phyloP scores from a whole-genome alignment of 2,797 vertebrate genomes.

The Emydoidea blandingii region DNA sequence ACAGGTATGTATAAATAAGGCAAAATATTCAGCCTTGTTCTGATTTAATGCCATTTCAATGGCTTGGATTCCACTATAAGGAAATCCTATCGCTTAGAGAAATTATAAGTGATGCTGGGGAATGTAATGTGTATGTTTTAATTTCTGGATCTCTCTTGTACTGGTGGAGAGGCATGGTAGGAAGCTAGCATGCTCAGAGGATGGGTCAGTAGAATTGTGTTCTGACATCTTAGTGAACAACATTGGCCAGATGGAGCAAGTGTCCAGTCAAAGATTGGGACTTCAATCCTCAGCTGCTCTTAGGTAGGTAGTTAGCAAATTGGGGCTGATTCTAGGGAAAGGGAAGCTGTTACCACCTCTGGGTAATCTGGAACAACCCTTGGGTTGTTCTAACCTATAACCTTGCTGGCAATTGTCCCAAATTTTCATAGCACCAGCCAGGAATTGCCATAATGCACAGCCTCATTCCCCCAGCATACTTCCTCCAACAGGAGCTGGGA shows the following conservation, averaged over 20 bases:
- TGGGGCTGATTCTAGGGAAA: neutral
- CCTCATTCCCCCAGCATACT: neutral
- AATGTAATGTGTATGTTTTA: neutral
- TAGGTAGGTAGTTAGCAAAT: neutral
- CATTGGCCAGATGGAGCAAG: neutral
- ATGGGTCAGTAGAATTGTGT: constrained; percentile 24
- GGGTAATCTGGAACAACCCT: neutral
- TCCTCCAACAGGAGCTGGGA: neutral
- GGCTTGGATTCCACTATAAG: neutral
- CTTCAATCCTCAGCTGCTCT: neutral
- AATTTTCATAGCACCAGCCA: neutral
- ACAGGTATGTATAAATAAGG: neutral
- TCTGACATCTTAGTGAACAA: constrained; percentile 8
- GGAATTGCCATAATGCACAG: neutral
- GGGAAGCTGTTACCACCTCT: neutral
- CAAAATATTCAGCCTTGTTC: neutral
- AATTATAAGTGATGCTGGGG: neutral
- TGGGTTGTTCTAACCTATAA: neutral
- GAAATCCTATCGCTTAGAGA: neutral
- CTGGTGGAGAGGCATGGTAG: neutral
- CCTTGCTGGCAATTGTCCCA: neutral
- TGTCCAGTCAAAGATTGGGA: neutral
- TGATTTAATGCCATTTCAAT: neutral
- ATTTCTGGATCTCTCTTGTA: neutral
- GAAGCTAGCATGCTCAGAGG: neutral